Evolutionary conservation across 2,888 invertebrate species (phyloP).

Genomic region (Barypeithes pellucidus): DNA sequence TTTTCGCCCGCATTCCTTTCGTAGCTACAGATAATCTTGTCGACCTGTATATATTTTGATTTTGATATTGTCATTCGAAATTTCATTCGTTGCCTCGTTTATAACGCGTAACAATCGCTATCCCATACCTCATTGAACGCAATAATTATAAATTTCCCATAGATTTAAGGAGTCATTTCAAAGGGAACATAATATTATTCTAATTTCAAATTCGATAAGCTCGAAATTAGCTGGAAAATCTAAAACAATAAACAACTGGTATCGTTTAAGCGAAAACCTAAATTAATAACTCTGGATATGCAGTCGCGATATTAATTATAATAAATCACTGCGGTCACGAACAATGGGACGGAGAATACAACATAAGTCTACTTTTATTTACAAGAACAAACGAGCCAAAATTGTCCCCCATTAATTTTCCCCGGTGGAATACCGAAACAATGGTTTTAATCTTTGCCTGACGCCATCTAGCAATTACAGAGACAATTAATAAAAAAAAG

Average conservation of each 20-base stretch:
- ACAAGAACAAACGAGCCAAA: constrained; percentile 69
- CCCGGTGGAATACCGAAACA: constrained; percentile 68
- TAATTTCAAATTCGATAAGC: not conserved
- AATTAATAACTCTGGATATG: constrained; percentile 23
- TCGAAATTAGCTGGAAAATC: constrained; percentile 16
- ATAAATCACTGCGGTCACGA: constrained; percentile 50
- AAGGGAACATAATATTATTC: not conserved
- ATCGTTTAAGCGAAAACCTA: constrained; percentile 11
- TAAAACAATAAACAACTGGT: constrained; percentile 25
- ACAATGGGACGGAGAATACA: constrained; percentile 54
- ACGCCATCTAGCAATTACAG: constrained; percentile 70
- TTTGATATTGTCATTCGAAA: too few relatives aligned
- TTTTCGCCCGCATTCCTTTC: too few relatives aligned
- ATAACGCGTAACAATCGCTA: too few relatives aligned
- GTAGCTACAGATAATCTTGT: too few relatives aligned
- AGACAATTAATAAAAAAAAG: constrained; percentile 66
- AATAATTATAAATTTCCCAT: too few relatives aligned
- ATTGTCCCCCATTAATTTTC: constrained; percentile 70
- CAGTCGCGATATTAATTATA: constrained; percentile 39
- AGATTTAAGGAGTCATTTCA: too few relatives aligned
- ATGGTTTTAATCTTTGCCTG: constrained; percentile 68
- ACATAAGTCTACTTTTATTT: constrained; percentile 67
- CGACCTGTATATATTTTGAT: too few relatives aligned
- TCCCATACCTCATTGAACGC: too few relatives aligned
- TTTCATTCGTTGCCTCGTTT: too few relatives aligned